Conservation (phyloP, 2,797 vertebrate species). For the Poeciliopsis presidionis region DNA sequence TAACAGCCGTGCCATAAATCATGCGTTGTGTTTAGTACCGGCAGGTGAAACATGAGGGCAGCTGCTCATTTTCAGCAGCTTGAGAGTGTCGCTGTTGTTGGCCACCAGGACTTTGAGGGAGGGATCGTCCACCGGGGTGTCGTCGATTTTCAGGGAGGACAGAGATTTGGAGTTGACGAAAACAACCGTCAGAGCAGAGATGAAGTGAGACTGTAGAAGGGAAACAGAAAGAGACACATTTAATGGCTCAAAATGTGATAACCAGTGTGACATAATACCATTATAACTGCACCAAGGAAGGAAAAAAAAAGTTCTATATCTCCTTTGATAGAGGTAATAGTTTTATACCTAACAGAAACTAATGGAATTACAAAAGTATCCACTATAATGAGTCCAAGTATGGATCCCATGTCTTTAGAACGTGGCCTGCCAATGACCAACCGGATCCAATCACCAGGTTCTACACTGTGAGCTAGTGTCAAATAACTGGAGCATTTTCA, state of each 20-base stretch:
- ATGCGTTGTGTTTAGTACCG: constrained; percentile 76
- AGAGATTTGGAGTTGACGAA: constrained; percentile 98
- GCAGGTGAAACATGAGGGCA: constrained; percentile 97
- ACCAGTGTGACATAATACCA: background rate
- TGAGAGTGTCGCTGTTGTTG: constrained; percentile 95
- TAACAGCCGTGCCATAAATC: background rate
- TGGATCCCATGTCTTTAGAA: background rate
- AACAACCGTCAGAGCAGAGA: constrained; percentile 96
- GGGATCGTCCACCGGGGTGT: constrained; percentile 96
- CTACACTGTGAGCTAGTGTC: background rate
- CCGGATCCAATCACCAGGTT: background rate
- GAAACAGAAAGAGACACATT: constrained; percentile 13
- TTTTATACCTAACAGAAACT: background rate
- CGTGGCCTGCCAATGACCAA: background rate
- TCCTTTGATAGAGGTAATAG: background rate
- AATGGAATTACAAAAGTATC: background rate
- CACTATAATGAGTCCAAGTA: background rate
- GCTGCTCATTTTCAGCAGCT: constrained; percentile 97
- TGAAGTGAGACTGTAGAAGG: constrained; percentile 90
- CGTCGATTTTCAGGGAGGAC: constrained; percentile 95
- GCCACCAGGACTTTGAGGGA: constrained; percentile 93
- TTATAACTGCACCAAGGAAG: background rate
- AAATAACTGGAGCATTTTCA: background rate
- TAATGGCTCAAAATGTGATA: background rate
- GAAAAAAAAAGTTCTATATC: background rate